Evolutionary conservation across 2,797 vertebrate genomes (phyloP).

Genomic region (Pyrrhura leucotis): DNA sequence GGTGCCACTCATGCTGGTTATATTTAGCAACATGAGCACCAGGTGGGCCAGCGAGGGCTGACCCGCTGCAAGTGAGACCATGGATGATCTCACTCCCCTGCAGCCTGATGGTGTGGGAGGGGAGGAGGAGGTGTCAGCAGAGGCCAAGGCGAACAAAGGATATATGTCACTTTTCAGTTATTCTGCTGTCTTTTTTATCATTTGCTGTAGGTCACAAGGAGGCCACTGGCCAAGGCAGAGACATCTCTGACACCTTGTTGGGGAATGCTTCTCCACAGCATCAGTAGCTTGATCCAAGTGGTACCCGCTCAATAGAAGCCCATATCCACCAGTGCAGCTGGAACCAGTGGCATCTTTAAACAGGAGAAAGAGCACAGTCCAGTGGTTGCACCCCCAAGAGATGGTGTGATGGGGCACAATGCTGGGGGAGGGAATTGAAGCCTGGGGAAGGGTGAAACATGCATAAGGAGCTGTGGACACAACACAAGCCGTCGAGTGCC

Average conservation of each 20-base stretch:
- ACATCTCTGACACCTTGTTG: not conserved
- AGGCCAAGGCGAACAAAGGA: not conserved
- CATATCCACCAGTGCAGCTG: not conserved
- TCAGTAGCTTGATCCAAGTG: not conserved
- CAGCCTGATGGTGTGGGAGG: accelerated
- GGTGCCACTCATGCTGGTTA: slow-evolving; percentile 6
- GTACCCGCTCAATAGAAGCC: not conserved
- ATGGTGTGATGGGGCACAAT: not conserved
- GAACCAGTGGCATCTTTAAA: not conserved
- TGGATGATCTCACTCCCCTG: not conserved
- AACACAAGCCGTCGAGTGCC: slow-evolving; percentile 55
- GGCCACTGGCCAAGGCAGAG: not conserved
- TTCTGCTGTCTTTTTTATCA: not conserved
- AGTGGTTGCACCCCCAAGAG: not conserved
- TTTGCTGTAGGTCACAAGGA: not conserved
- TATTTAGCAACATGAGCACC: slow-evolving; percentile 9
- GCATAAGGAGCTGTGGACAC: not conserved
- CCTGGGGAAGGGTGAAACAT: not conserved
- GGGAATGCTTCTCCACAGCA: not conserved
- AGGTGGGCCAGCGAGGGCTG: not conserved
- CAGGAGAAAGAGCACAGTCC: not conserved
- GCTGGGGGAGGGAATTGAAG: not conserved
- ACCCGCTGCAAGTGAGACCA: not conserved
- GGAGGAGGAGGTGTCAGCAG: not conserved
- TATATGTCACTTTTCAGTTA: not conserved